A percentile compares a stretch with the other conserved stretches of the same genome.
phyloP scores from a whole-genome alignment of 1,140 invertebrate species.

The Mya arenaria region DNA sequence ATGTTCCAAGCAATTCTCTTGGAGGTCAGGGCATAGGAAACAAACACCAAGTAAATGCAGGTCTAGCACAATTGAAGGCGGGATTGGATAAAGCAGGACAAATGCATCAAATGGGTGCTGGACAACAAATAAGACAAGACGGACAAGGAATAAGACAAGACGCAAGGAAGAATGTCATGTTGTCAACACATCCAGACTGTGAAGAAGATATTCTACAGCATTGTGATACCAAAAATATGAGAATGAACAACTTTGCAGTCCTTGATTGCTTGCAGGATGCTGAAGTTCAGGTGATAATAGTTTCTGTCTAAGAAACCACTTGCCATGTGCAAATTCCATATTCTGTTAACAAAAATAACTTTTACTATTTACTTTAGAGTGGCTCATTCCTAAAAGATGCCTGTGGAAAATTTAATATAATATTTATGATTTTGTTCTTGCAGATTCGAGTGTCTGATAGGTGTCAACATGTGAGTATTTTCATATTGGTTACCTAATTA shows the following conservation, averaged over 20 bases:
- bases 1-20: not conserved
- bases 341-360: not conserved
- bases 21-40: not conserved
- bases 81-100: too few species aligned
- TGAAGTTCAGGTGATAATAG: constrained; percentile 79
- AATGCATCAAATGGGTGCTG: not conserved
- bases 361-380: not conserved
- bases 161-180: not conserved
- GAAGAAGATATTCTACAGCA: constrained; percentile 5
- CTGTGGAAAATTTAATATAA: constrained; percentile 1
- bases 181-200: constrained; percentile 13
- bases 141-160: not conserved
- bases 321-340: not conserved
- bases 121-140: not conserved
- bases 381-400: not conserved
- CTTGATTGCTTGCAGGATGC: constrained; percentile 89
- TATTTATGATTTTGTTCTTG: constrained; percentile 56
- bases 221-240: constrained; percentile 48
- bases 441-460: constrained; percentile 64
- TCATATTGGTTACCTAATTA: not conserved
- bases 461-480: constrained; percentile 76
- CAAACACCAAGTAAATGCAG: not conserved
- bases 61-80: not conserved
- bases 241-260: constrained; percentile 86
- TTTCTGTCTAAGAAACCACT: not conserved